These are phyloP conservation scores for Rallus limicola DNA, from an alignment of 2,113 vertebrate species.

Conservation along the genomic window DNA sequence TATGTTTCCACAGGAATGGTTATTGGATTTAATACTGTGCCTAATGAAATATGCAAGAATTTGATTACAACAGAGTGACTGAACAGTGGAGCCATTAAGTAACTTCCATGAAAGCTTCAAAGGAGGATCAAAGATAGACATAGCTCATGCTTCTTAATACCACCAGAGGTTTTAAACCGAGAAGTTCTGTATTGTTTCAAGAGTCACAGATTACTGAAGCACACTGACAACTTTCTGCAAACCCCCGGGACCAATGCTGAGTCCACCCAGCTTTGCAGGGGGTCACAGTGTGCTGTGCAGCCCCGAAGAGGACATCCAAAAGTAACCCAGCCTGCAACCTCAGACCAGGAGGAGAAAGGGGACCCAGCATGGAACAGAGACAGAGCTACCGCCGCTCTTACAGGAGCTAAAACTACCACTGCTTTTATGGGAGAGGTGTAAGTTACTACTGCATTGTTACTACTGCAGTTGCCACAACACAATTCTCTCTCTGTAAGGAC, in stretches of 20 bases:
- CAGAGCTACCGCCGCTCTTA: neutral
- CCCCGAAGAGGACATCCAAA: neutral
- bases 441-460: neutral
- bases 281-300: neutral
- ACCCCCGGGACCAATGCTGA: fast-evolving
- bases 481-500: neutral
- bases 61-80: neutral
- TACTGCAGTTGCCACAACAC: neutral
- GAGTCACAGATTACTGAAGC: neutral
- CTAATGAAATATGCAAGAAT: neutral
- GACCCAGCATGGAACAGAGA: neutral
- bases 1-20: neutral
- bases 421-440: neutral
- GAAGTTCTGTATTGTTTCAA: neutral
- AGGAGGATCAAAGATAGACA: neutral
- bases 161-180: neutral
- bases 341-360: fast-evolving
- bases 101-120: neutral
- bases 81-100: neutral
- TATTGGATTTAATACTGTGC: neutral
- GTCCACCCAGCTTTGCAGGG: neutral
- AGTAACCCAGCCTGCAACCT: neutral
- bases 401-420: neutral
- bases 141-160: neutral
- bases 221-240: neutral